Evolutionary conservation across 2,888 invertebrate genomes (phyloP), one percentile per base, ranked within the genome.

Genomic region (Meloe dianella): DNA sequence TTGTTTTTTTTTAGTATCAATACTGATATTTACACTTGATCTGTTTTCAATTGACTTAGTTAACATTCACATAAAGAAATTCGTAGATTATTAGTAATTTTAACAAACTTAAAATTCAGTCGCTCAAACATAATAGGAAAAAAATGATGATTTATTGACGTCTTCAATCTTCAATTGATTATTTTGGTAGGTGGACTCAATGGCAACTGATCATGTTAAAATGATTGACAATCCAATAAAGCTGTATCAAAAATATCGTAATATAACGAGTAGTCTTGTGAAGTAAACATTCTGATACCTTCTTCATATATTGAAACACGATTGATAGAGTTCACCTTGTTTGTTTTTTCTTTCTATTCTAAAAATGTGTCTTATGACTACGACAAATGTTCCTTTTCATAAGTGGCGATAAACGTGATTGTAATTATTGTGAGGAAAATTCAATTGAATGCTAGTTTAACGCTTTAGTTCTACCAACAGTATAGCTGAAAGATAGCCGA

Each of bases 161-260:
- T 61, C 58, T 63, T 61, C 67, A 65, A 57, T 24, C 35, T 30
- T 63, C 60, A 63, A 66, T 64, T 66, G 66, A 66, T 60, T 38
- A 27, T 27, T 3, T 27, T 27, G 27, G 4, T 27, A 27, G 27
- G 2, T 27, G 27, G 27, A 27, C 4, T 27, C 27, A 27, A 27
- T 61, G 51, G 65, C 63, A 72, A 74, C 72, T 72, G 75, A 74
- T 73, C 74, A 71, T 71, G 73, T 73, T 73, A 64, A 32, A 66
- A 72, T 77, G 75, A 75, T 76, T 77, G 77, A 75, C 77, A 75
- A 70, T 70, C 73, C 74, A 76, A 77, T 77, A 77, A 77, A 77
- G 75, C 3, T 74, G 73, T 74, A 73, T 74, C 75, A 70, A 73
- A 75, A 75, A 75, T 27, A 77, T 77, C 73, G 75, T 71, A 72